Conservation (phyloP, 1,140 invertebrate genomes). For the Riptortus pedestris region DNA sequence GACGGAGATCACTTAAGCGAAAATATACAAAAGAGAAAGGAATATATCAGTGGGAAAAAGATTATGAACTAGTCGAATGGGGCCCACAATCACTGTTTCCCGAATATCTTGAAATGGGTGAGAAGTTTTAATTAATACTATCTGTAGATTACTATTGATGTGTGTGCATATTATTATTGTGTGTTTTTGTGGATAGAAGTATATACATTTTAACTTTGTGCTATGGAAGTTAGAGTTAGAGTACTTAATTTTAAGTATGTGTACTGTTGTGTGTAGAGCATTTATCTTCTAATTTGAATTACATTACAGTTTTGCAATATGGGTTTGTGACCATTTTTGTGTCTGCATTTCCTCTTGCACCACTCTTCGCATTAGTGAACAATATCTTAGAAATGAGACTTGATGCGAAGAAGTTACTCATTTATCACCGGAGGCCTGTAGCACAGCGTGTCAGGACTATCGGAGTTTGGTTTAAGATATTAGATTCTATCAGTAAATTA, state of each 20-base stretch:
- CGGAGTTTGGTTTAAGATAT: constrained; percentile 83
- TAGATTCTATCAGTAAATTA: constrained; percentile 79
- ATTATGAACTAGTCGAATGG: constrained; percentile 82
- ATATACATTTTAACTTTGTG: too few relatives aligned
- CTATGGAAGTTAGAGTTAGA: too few relatives aligned
- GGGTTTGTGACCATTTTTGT: constrained; percentile 87
- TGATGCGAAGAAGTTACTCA: constrained; percentile 76
- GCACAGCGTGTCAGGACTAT: constrained; percentile 74
- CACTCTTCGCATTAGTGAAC: constrained; percentile 79
- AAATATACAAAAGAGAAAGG: constrained; percentile 32
- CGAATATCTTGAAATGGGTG: constrained; percentile 96
- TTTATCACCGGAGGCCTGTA: constrained; percentile 54
- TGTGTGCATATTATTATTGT: too few relatives aligned
- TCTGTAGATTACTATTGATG: too few relatives aligned
- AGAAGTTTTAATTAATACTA: too few relatives aligned
- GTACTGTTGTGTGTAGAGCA: too few relatives aligned
- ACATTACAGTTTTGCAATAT: constrained; percentile 72
- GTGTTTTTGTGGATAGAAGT: too few relatives aligned
- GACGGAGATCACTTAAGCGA: constrained; percentile 32
- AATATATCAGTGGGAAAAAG: constrained; percentile 67
- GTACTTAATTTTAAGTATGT: too few relatives aligned
- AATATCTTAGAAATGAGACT: constrained; percentile 82
- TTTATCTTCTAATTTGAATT: too few relatives aligned
- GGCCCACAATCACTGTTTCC: constrained; percentile 86
- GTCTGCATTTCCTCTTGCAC: constrained; percentile 78